These are phyloP conservation scores for Chiloscyllium plagiosum DNA, from an alignment of 2,113 vertebrate species.

Conservation along the genomic window DNA sequence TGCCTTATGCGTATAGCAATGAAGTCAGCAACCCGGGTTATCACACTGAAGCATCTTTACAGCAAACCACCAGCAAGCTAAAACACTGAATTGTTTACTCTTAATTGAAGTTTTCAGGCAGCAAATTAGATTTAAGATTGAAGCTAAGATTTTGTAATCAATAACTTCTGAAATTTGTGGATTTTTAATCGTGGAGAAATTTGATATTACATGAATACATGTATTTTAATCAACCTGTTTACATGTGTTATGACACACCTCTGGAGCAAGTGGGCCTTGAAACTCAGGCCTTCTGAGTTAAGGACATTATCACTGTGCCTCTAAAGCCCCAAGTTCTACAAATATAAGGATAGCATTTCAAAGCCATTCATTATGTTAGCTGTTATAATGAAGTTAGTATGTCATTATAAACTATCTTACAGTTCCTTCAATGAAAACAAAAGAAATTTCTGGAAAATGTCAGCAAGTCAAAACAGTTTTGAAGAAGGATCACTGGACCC, in stretches of 20 bases:
- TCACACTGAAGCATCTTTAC: neutral
- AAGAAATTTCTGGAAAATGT: no score
- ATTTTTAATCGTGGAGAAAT: neutral
- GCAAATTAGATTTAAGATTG: neutral
- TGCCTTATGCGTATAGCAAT: neutral
- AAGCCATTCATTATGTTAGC: neutral
- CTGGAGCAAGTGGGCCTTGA: no score
- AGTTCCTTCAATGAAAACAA: neutral
- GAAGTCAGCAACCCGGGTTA: neutral
- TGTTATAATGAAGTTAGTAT: neutral
- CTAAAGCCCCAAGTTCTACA: neutral
- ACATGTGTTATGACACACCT: no score
- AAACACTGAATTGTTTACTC: neutral
- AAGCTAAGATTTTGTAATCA: neutral
- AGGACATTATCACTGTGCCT: no score
- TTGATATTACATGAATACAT: neutral
- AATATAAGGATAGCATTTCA: neutral
- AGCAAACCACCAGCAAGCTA: neutral
- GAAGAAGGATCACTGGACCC: no score
- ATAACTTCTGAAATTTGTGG: neutral
- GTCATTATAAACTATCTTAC: neutral
- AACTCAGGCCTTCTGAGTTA: no score
- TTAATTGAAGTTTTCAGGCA: neutral
- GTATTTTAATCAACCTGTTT: no score
- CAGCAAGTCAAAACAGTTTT: no score